Percentiles rank a stretch among this genome's conserved stretches.
Evolutionary conservation across 2,113 vertebrate species (phyloP).

Genomic region (Macrotus californicus): DNA sequence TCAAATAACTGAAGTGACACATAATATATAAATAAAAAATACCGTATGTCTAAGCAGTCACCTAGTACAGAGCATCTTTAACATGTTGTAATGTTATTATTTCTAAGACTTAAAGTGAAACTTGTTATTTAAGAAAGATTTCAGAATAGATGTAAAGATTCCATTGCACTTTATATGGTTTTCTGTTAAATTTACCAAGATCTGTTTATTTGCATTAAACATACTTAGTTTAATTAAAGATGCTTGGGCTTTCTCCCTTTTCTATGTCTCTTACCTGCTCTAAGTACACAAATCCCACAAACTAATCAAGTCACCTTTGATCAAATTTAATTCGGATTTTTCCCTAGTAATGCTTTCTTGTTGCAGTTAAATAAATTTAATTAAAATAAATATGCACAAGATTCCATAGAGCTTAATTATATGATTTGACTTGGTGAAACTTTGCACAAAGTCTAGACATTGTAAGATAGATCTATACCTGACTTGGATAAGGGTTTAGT

Average conservation of each 20-base stretch:
- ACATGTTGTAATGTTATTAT: neutral
- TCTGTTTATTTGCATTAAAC: slow-evolving; percentile 17
- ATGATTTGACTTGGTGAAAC: slow-evolving; percentile 62
- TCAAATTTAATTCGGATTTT: slow-evolving; percentile 65
- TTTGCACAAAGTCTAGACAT: slow-evolving; percentile 37
- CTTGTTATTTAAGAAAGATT: slow-evolving; percentile 1
- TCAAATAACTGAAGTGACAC: neutral
- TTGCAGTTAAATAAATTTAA: slow-evolving; percentile 65
- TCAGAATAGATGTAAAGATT: neutral
- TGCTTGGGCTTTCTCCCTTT: neutral
- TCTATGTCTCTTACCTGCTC: neutral
- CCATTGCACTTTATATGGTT: neutral
- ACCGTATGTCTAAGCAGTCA: neutral
- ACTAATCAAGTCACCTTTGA: slow-evolving; percentile 28
- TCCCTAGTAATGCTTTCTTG: slow-evolving; percentile 38
- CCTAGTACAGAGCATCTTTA: neutral
- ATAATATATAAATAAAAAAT: slow-evolving; percentile 20
- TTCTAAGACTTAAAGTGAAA: slow-evolving; percentile 21
- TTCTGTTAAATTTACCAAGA: slow-evolving; percentile 14
- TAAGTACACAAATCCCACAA: slow-evolving; percentile 32
- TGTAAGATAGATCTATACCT: neutral
- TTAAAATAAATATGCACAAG: slow-evolving; percentile 60
- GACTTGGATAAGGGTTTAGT: slow-evolving; percentile 3
- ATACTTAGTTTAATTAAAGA: slow-evolving; percentile 18
- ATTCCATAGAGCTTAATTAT: slow-evolving; percentile 62